Evolutionary conservation across 2,113 vertebrate species (phyloP), one percentile per base, ranked within the genome.

Genomic region (Lanius ludovicianus): DNA sequence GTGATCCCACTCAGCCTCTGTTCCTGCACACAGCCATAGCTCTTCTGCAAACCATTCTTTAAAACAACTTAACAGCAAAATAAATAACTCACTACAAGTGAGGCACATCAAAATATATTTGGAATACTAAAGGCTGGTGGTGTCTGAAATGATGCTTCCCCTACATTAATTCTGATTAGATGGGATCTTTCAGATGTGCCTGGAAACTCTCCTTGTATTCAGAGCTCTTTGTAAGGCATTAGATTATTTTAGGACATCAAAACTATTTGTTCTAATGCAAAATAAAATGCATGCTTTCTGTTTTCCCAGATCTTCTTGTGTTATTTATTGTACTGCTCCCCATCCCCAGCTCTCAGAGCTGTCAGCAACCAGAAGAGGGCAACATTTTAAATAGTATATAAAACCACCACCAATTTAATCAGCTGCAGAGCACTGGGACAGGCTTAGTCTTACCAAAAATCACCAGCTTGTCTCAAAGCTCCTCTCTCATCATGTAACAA

Each of bases 291-390:
- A 35, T 10, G 7, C 4, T 52, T 56, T 16, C 11, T 12, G 35
- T 47, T 56, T 13, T 2, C 28, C 50, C 31, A 15, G 13, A 17
- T 27, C 15, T 15, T 80, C 37, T 6, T 0, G 5, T 7, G 17
- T 11, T 10, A 30, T 33, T 67, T 33, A 37, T 44, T 25, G n/a
- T 13, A 3, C 13, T 50, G 21, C 33, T 81, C 23, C 17, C 17
- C 37, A 60, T 10, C 9, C 9, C 9, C 55, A 77, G 1, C 30
- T 62, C 50, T 55, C 56, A 47, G 0, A 41, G 30, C 2, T 18
- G 21, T 6, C 35, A n/a, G 10, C 35, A 86, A n/a, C 97, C 98
- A 98, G 97, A 73, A 98, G 98, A 75, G 97, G 97, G 98, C 97
- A 96, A 96, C 93, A 95, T 97, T 94, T 93, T 18, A 96, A 95